Evolutionary conservation across 2,888 invertebrate genomes (phyloP).

Genomic region (Tinea trinotella): DNA sequence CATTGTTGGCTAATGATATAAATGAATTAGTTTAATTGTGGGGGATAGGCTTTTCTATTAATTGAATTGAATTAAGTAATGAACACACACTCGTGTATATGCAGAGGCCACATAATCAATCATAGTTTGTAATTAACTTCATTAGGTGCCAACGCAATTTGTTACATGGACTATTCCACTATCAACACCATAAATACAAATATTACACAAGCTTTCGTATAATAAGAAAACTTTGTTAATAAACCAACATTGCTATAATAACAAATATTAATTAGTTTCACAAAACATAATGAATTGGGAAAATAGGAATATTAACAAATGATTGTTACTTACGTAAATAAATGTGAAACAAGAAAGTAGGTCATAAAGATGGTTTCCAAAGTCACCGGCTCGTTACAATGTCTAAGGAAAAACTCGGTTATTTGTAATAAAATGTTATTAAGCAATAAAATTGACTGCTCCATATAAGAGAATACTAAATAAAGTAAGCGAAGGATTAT

Average conservation of each 20-base stretch:
- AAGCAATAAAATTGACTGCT: not conserved
- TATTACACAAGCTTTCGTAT: too few species aligned
- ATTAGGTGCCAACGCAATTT: not conserved
- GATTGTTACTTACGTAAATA: too few species aligned
- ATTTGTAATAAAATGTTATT: not conserved
- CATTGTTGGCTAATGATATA: too few species aligned
- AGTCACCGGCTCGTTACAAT: too few species aligned
- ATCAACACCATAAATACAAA: too few species aligned
- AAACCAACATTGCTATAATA: too few species aligned
- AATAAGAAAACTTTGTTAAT: too few species aligned
- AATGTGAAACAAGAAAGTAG: not conserved
- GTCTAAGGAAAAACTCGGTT: too few species aligned
- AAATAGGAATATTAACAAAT: too few species aligned
- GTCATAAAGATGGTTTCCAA: too few species aligned
- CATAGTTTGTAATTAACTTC: not conserved
- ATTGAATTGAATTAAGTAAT: slow-evolving; percentile 5
- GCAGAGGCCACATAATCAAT: not conserved
- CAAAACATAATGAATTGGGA: too few species aligned
- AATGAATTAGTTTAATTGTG: not conserved
- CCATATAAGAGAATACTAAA: not conserved
- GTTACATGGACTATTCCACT: not conserved
- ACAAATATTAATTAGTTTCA: too few species aligned
- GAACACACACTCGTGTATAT: not conserved
- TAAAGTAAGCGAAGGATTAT: not conserved
- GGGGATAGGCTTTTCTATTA: not conserved